These are phyloP conservation scores for Myzus persicae DNA, from an alignment of 1,140 invertebrate species.

Conservation along the genomic window DNA sequence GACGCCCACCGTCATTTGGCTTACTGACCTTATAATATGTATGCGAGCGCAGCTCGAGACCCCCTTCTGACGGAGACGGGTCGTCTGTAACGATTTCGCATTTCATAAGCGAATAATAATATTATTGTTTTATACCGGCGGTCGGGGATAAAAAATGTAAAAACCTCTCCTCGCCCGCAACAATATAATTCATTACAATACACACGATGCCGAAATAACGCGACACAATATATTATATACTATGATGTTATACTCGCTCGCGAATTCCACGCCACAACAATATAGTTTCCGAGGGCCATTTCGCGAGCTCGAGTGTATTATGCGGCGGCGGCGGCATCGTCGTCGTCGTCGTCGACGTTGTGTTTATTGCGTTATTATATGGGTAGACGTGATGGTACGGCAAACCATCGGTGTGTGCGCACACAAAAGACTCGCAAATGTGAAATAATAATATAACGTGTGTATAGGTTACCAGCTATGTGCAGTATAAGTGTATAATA, in stretches of 20 bases:
- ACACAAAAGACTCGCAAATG: conserved; percentile 31
- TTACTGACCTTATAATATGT: conserved; percentile 44
- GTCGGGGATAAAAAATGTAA: background rate
- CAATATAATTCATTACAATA: background rate
- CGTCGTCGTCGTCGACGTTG: background rate
- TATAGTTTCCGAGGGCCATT: conserved; percentile 3
- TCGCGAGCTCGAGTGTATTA: background rate
- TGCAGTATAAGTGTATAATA: background rate
- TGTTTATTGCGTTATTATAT: background rate
- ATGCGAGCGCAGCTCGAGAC: background rate
- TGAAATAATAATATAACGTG: background rate
- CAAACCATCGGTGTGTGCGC: background rate
- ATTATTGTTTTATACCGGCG: conserved; percentile 25
- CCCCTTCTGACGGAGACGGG: background rate
- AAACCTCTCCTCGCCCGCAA: background rate
- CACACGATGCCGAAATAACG: background rate
- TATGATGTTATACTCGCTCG: background rate
- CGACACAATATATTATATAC: background rate
- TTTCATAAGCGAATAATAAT: background rate
- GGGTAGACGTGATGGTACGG: background rate
- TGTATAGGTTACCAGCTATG: background rate
- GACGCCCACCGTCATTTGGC: conserved; percentile 44
- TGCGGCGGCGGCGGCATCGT: background rate
- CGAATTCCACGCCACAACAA: background rate
- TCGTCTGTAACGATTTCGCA: background rate